Percentiles rank a stretch among this genome's conserved stretches.
Conservation (phyloP, 2,888 invertebrate species). For the Volucella inflata region DNA sequence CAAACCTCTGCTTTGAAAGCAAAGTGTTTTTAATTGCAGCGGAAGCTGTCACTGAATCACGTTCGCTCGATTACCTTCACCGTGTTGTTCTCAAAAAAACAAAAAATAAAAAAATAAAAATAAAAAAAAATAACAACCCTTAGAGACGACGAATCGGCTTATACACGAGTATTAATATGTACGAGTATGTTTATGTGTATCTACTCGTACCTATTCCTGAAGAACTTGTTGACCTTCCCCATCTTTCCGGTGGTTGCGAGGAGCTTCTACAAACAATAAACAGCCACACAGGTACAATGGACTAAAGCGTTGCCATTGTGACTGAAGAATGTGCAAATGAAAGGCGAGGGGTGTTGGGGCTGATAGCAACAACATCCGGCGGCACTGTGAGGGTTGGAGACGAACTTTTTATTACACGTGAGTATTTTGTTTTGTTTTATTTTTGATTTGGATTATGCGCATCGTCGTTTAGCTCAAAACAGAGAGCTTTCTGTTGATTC, state of each 20-base stretch:
- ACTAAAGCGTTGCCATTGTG: neutral
- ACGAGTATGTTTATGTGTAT: too few species aligned
- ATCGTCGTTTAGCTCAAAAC: conserved; percentile 18
- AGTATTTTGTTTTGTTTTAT: conserved; percentile 39
- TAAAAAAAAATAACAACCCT: conserved; percentile 30
- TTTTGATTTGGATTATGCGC: conserved; percentile 66
- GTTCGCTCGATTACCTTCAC: conserved; percentile 63
- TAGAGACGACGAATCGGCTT: too few species aligned
- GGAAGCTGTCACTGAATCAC: conserved; percentile 69
- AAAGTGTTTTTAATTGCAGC: conserved; percentile 69
- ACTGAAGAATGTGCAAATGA: neutral
- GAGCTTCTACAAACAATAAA: conserved; percentile 6
- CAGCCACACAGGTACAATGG: neutral
- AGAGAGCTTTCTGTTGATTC: conserved; percentile 47
- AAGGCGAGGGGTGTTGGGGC: neutral
- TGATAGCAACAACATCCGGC: too few species aligned
- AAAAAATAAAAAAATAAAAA: conserved; percentile 21
- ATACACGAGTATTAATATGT: too few species aligned
- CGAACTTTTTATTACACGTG: conserved; percentile 40
- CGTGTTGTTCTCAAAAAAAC: conserved; percentile 16
- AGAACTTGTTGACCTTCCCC: conserved; percentile 75
- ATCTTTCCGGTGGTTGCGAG: conserved; percentile 44
- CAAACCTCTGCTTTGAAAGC: conserved; percentile 5
- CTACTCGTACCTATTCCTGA: conserved; percentile 9
- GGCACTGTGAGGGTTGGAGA: too few species aligned